phyloP scores from a whole-genome alignment of 2,797 vertebrate species.

The Gymnothorax reevesii region DNA sequence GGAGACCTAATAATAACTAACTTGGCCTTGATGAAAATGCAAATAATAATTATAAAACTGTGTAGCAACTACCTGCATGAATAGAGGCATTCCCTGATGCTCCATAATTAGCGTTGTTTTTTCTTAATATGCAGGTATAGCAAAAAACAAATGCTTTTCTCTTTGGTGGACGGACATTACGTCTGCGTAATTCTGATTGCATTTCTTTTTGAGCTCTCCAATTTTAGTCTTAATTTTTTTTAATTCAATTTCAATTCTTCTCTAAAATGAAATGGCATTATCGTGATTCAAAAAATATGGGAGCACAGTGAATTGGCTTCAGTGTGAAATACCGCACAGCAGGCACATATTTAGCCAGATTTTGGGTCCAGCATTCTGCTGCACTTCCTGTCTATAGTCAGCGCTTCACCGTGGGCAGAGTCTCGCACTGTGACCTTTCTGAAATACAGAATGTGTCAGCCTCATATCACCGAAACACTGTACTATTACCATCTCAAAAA shows the following conservation, averaged over 20 bases:
- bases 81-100: not conserved
- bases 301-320: not conserved
- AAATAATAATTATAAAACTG: not conserved
- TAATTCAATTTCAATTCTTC: no score
- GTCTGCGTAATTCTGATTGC: no score
- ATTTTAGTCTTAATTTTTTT: no score
- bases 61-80: not conserved
- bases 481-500: not conserved
- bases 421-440: not conserved
- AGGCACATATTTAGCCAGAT: not conserved
- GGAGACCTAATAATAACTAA: no score
- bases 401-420: not conserved
- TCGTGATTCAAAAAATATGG: not conserved
- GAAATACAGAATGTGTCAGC: not conserved
- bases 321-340: not conserved
- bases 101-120: not conserved
- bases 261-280: not conserved
- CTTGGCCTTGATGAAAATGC: not conserved
- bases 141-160: not conserved
- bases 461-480: not conserved
- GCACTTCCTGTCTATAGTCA: conserved; percentile 10
- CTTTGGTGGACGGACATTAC: no score
- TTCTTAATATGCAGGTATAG: not conserved
- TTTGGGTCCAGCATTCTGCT: not conserved
- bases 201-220: no score